These are phyloP conservation scores for Aplodontia rufa DNA, from an alignment of 2,113 vertebrate species.

Conservation along the genomic window DNA sequence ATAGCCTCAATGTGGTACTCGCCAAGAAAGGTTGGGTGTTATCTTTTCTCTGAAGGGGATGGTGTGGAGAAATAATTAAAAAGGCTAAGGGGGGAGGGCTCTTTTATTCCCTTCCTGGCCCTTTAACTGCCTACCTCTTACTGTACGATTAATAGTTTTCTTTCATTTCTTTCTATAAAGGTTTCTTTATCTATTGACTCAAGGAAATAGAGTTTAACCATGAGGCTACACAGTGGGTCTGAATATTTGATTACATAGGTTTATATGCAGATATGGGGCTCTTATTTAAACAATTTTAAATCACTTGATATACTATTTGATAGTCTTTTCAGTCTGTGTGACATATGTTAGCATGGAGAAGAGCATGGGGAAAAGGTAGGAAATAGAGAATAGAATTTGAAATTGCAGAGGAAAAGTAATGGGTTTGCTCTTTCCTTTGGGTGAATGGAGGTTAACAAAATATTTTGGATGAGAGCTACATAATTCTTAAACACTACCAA, in stretches of 20 bases:
- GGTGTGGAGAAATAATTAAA: conserved; percentile 31
- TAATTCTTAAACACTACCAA: background rate
- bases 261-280: background rate
- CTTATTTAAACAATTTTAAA: conserved; percentile 11
- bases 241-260: background rate
- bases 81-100: background rate
- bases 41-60: conserved; percentile 28
- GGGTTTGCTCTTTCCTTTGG: background rate
- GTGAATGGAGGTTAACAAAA: background rate
- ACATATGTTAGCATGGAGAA: background rate
- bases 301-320: background rate
- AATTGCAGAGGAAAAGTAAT: background rate
- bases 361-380: background rate
- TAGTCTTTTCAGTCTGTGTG: background rate
- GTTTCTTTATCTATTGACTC: conserved; percentile 35
- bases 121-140: background rate
- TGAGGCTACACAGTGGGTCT: background rate
- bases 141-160: background rate
- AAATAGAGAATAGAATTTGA: background rate
- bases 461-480: background rate
- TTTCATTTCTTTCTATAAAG: background rate
- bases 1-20: conserved; percentile 39
- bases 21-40: conserved; percentile 51
- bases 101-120: background rate
- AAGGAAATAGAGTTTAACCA: background rate